Evolutionary conservation across 2,888 invertebrate genomes (phyloP), one percentile per base, ranked within the genome.

Genomic region (Epistrophella euchroma): DNA sequence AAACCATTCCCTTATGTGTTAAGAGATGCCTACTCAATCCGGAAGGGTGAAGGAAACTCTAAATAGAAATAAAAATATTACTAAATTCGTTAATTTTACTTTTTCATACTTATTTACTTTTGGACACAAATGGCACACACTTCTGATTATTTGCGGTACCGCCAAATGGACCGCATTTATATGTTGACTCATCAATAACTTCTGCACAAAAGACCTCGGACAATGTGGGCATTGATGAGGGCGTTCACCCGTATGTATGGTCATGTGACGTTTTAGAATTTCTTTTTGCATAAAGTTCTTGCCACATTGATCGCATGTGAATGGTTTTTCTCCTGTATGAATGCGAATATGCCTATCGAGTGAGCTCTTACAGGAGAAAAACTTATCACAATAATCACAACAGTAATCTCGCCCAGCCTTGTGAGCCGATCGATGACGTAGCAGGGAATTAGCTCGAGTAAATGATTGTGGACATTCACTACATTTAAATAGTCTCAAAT

Each of bases 271-370:
- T 86, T 93, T 94, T 62, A 95, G 93, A 88, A 96, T 95, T 90
- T 95, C 96, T 75, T 95, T 95, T 92, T 96, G 96, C 6, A 95
- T 94, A 91, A 96, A 96, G 64, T 94, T 94, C 84, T 94, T 94
- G 52, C 94, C 93, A 88, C 95, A 95, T 13, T 93, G 90, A 2
- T 93, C 92, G 88, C 94, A 94, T 55, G 93, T 92, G 89, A 93
- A 94, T 1, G 94, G 94, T 55, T 92, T 92, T 13, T 90, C 88
- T 0, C 91, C 91, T 0, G 95, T 95, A 91, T 96, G 96, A 68
- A 95, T 94, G 75, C 95, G 93, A 91, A 94, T 94, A 91, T 96
- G 96, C 0, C 96, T 94, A 50, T 94, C 93, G 35, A 96, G 92
- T n/a, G 95, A 95, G 75, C 95, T 91, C 70, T 89, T 89, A 68